A percentile compares a stretch with the other conserved stretches of the same genome.
Conservation (phyloP, 1,140 invertebrate species). For the Acromyrmex charruanus region DNA sequence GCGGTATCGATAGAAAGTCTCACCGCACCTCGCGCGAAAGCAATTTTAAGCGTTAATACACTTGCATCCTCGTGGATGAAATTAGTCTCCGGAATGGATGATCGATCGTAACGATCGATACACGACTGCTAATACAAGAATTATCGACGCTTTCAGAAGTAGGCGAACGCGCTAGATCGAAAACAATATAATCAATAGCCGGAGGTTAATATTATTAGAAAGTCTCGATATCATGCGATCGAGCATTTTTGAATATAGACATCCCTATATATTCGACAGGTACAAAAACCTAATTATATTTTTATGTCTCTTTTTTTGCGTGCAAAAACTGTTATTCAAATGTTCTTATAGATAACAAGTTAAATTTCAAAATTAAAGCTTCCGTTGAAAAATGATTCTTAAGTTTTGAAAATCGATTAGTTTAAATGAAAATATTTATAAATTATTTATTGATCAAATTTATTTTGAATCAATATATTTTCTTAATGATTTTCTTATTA, state of each 20-base stretch:
- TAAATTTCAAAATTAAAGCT: background rate
- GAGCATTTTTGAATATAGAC: conserved; percentile 57
- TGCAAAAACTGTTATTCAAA: background rate
- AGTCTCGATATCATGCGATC: conserved; percentile 47
- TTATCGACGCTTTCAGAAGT: conserved; percentile 60
- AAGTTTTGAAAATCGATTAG: background rate
- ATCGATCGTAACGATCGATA: conserved; percentile 54
- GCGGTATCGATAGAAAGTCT: conserved; percentile 63
- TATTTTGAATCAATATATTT: background rate
- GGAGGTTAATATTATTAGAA: conserved; percentile 62
- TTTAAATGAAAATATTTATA: background rate
- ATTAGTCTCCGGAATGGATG: conserved; percentile 54
- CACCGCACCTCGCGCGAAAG: conserved; percentile 54
- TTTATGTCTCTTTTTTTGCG: background rate
- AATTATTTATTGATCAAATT: background rate
- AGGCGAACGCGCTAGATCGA: conserved; percentile 63
- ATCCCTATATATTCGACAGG: conserved; percentile 5
- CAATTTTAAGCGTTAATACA: conserved; percentile 62
- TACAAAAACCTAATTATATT: background rate
- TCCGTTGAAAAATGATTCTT: background rate
- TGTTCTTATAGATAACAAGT: background rate
- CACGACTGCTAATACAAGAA: conserved; percentile 56
- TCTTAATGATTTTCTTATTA: background rate
- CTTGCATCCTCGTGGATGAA: conserved; percentile 58
- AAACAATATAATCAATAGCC: conserved; percentile 65